Base-by-base conservation (phyloP, 2,113 vertebrate genomes). In the Corythornis madagascariensis region DNA sequence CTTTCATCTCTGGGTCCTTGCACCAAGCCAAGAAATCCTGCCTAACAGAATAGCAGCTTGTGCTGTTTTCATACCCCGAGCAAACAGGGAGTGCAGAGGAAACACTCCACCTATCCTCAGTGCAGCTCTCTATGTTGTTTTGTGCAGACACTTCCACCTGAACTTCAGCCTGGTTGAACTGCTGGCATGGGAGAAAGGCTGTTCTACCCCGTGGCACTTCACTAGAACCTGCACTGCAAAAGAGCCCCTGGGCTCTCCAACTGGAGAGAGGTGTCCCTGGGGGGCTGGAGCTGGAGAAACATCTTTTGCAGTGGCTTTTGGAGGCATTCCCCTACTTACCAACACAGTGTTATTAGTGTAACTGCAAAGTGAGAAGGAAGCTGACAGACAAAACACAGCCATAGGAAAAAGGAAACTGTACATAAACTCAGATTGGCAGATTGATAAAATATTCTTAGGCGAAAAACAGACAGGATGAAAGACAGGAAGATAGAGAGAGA, bases 381-480 rank as follows among this genome's bases (percentile, higher is more conserved):
- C 60, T 61, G 26, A 74, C 35, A 91, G 64, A 35, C 13, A 61
- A 50, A 81, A 55, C 33, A 81, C 4, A 67, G 43, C n/a, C 42
- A 84, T 7, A 53, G 38, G 67, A 65, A 61, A 90, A 81, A 84
- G n/a, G 21, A 21, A 78, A 69, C 69, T 77, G 24, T 63, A 72
- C 35, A 17, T 40, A 76, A 84, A 73, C 20, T 43, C 45, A 69
- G 52, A 52, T 0, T 42, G 70, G 38, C n/a, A 35, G 56, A 70
- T 17, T 88, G 70, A 76, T 57, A 61, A 90, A 94, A 89, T 48
- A 94, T 73, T 88, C 59, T 61, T 48, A 67, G 60, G 73, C 28
- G 61, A 72, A 66, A 87, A 93, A 94, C 40, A 90, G 88, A 73
- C 70, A 81, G 25, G 20, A n/a, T 61, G 65, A 70, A 88, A 88